phyloP scores from a whole-genome alignment of 2,888 invertebrate genomes.

The Aphodius sticticus region DNA sequence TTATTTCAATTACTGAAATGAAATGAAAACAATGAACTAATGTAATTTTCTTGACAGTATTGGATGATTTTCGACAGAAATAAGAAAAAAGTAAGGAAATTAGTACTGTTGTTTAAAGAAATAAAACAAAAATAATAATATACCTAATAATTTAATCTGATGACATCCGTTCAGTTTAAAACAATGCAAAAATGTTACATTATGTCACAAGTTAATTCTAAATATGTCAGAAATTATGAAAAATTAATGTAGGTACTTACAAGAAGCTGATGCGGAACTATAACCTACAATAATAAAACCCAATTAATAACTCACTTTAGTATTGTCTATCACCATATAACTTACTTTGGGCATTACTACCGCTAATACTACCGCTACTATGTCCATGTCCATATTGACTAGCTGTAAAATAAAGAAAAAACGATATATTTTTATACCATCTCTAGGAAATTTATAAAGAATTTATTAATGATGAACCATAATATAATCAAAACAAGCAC shows the following conservation, averaged over 20 bases:
- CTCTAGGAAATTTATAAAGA: background rate
- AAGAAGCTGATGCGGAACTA: constrained; percentile 30
- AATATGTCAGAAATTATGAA: background rate
- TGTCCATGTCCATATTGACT: constrained; percentile 26
- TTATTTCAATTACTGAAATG: too few species aligned
- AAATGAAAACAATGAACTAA: too few species aligned
- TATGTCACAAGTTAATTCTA: background rate
- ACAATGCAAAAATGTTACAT: too few species aligned
- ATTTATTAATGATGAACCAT: background rate
- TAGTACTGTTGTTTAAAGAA: too few species aligned
- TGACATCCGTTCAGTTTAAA: too few species aligned
- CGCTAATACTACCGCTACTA: constrained; percentile 15
- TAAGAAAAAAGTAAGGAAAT: too few species aligned
- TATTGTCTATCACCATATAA: background rate
- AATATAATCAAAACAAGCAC: background rate
- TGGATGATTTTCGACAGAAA: too few species aligned
- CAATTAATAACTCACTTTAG: constrained; percentile 10
- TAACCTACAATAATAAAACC: constrained; percentile 24
- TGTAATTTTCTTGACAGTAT: too few species aligned
- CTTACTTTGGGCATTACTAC: constrained; percentile 30
- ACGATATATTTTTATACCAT: background rate
- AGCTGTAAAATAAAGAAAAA: constrained; percentile 24
- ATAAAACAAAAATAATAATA: too few species aligned
- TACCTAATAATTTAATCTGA: too few species aligned
- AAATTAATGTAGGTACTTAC: constrained; percentile 20